Conservation (phyloP, 2,113 vertebrate genomes). For the Naja naja region DNA sequence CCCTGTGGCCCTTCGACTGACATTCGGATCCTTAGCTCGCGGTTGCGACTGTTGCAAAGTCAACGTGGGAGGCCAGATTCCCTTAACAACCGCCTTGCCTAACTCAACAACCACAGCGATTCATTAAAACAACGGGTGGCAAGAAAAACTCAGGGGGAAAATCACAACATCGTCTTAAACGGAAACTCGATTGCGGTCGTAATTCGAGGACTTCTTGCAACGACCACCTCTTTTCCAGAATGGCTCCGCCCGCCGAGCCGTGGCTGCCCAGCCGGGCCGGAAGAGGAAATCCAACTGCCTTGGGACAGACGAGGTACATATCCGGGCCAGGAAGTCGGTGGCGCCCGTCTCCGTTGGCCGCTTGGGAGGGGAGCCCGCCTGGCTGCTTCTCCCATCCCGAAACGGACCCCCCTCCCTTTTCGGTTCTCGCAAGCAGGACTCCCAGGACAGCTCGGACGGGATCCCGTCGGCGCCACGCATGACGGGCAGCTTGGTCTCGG, state of each 20-base stretch:
- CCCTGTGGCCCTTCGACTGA: too few relatives aligned
- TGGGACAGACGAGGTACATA: constrained; percentile 81
- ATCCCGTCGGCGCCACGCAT: constrained; percentile 88
- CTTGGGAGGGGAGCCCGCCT: neutral
- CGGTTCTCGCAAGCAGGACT: constrained; percentile 70
- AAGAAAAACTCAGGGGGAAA: too few relatives aligned
- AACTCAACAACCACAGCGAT: too few relatives aligned
- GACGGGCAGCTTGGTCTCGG: constrained; percentile 91
- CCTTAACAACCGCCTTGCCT: too few relatives aligned
- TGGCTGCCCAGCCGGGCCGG: constrained; percentile 79
- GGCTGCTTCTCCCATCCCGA: neutral
- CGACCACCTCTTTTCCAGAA: constrained; percentile 67
- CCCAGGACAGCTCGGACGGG: constrained; percentile 92
- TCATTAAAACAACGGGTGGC: too few relatives aligned
- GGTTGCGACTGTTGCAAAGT: too few relatives aligned
- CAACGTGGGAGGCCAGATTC: too few relatives aligned
- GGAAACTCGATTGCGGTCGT: neutral
- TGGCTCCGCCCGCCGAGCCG: constrained; percentile 79
- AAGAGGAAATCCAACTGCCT: constrained; percentile 88
- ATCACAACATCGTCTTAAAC: too few relatives aligned
- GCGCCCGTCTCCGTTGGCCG: fast-evolving
- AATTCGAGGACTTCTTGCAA: neutral
- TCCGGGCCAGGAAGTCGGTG: neutral
- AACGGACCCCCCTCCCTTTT: neutral
- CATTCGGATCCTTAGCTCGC: too few relatives aligned